These are phyloP conservation scores for Nannobrachium achirus DNA, from an alignment of 2,113 vertebrate species.

Conservation along the genomic window DNA sequence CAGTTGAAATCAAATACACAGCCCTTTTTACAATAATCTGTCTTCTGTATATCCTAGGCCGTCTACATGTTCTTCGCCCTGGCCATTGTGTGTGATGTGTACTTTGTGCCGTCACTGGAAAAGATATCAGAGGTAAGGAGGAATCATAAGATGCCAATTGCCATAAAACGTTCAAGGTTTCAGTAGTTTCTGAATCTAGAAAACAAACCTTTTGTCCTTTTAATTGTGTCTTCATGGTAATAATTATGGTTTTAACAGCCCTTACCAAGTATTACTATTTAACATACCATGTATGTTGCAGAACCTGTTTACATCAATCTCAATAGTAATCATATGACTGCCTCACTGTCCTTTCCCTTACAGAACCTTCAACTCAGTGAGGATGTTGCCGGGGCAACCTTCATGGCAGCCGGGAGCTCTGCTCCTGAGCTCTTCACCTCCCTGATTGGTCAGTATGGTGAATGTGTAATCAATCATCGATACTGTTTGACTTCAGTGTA, in stretches of 20 bases:
- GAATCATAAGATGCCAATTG: not conserved
- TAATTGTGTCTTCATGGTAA: no score
- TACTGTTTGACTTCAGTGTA: no score
- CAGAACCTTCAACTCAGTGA: slow-evolving; percentile 83
- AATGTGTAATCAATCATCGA: slow-evolving; percentile 8
- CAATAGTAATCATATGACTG: not conserved
- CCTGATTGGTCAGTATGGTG: slow-evolving; percentile 78
- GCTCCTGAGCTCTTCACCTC: slow-evolving; percentile 85
- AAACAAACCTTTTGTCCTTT: no score
- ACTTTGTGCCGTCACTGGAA: slow-evolving; percentile 84
- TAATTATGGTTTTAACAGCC: no score
- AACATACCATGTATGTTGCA: no score
- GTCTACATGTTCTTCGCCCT: slow-evolving; percentile 84
- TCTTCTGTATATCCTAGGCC: slow-evolving; percentile 67
- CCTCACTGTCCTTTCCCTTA: slow-evolving; percentile 15
- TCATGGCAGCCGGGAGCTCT: slow-evolving; percentile 85
- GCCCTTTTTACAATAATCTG: not conserved
- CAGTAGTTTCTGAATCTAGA: no score
- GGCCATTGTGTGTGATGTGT: slow-evolving; percentile 82
- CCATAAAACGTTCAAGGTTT: no score
- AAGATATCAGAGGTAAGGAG: slow-evolving; percentile 80
- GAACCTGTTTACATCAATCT: no score
- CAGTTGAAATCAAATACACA: no score
- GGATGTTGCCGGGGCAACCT: slow-evolving; percentile 83
- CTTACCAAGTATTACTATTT: no score